A percentile compares a stretch with the other conserved stretches of the same genome.
phyloP scores from a whole-genome alignment of 1,140 invertebrate species.

The Cheumatopsyche charites region DNA sequence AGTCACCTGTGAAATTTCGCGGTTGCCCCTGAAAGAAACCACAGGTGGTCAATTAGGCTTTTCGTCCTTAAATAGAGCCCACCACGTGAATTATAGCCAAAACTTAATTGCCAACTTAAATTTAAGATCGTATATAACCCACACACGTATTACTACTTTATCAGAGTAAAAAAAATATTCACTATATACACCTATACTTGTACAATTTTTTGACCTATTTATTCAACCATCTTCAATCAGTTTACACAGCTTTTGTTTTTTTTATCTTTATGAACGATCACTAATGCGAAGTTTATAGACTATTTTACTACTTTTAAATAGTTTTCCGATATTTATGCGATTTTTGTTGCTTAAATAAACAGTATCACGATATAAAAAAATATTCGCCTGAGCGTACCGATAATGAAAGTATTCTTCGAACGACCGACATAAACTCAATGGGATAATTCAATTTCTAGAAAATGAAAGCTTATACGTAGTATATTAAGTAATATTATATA shows the following conservation, averaged over 20 bases:
- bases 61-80: slow-evolving; percentile 16
- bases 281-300: slow-evolving; percentile 15
- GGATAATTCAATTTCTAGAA: not conserved
- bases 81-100: slow-evolving; percentile 11
- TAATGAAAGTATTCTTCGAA: slow-evolving; percentile 8
- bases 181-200: not conserved
- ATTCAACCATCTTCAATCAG: slow-evolving; percentile 1
- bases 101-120: slow-evolving; percentile 11
- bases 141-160: not conserved
- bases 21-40: slow-evolving; percentile 10
- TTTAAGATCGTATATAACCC: not conserved
- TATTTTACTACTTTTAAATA: slow-evolving; percentile 20
- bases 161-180: not conserved
- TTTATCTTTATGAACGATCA: slow-evolving; percentile 5
- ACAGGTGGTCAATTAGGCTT: slow-evolving; percentile 26
- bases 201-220: not conserved
- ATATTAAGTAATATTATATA: not conserved
- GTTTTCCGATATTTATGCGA: slow-evolving; percentile 22
- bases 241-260: slow-evolving; percentile 12
- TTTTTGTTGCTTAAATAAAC: not conserved
- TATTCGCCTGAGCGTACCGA: not conserved
- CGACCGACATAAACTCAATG: not conserved
- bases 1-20: slow-evolving; percentile 14
- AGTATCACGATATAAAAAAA: not conserved
- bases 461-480: not conserved